Evolutionary conservation across 2,888 invertebrate species (phyloP), one percentile per base, ranked within the genome.

Genomic region (Tetranychus truncatus): DNA sequence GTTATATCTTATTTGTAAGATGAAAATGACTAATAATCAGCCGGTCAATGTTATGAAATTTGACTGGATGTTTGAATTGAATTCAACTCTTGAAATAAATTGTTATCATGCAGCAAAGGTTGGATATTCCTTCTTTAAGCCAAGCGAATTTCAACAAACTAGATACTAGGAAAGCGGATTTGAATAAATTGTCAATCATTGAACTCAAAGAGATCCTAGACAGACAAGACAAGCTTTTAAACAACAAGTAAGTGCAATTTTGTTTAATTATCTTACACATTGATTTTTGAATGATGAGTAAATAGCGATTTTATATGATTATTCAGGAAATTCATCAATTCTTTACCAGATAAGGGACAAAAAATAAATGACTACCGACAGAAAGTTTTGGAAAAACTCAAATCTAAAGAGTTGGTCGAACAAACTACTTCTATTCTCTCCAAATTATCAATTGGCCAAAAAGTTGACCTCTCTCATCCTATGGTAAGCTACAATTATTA

Each of bases 311-410:
- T 69, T 6, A 6, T 5, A 11, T 20, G 5, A 24, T 69, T 69
- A 24, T 20, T 1, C 72, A 72, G 72, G 11, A 72, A 45, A 44
- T 72, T 72, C 20, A 44, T 72, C 45, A 45, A 45, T 20, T 46
- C 45, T 45, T 45, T 72, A 6, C 44, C 72, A 44, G 72, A 72
- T 72, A 72, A 72, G 20, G 72, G 72, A n/a, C 15, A 44, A 44
- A 72, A 72, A 1, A 45, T 72, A 24, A 72, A 18, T 5, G 20
- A 72, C 11, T 45, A 24, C 15, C 45, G 20, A 46, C 44, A 45
- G 15, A 72, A 72, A 72, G 44, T 45, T 15, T 15, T 20, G 15
- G 72, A 44, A 44, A 46, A n/a, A 20, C 20, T 72, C 9, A 46
- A 44, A n/a, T n/a, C 34, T n/a, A 72, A 72, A 44, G 45, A 72